Conservation (phyloP, 2,113 vertebrate species). For the Aegotheles bennettii region DNA sequence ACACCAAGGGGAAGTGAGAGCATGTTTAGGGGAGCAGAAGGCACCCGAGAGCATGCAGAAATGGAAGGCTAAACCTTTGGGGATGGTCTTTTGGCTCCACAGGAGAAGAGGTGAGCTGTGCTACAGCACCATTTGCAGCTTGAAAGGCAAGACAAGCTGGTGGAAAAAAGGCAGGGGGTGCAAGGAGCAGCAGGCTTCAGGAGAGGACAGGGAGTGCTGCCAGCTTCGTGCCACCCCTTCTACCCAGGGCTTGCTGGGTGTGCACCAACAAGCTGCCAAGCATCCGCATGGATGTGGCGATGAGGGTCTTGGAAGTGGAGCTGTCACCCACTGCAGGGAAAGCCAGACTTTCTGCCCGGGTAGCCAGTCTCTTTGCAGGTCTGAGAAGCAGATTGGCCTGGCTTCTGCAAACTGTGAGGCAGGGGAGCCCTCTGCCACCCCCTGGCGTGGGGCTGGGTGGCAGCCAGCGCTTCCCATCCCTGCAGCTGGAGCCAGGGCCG, state of each 20-base stretch:
- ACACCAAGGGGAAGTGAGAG: neutral
- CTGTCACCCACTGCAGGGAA: neutral
- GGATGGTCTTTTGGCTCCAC: neutral
- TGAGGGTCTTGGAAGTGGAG: neutral
- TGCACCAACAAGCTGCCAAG: neutral
- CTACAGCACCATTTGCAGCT: neutral
- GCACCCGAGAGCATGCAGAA: neutral
- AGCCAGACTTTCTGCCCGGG: accelerated
- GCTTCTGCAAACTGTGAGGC: neutral
- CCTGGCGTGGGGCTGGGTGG: accelerated
- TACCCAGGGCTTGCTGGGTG: neutral
- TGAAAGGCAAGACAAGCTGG: neutral
- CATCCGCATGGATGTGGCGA: accelerated
- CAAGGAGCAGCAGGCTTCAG: neutral
- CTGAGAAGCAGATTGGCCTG: accelerated
- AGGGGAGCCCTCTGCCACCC: neutral
- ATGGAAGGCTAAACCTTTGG: neutral
- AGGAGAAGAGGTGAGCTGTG: neutral
- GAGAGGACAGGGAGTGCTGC: accelerated
- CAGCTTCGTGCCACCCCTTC: neutral
- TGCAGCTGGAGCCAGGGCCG: neutral
- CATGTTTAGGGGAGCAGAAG: neutral
- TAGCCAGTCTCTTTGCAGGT: accelerated
- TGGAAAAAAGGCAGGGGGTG: neutral
- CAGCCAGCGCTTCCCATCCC: accelerated